Evolutionary conservation across 2,113 vertebrate genomes (phyloP).

Genomic region (Protobothrops mucrosquamatus): DNA sequence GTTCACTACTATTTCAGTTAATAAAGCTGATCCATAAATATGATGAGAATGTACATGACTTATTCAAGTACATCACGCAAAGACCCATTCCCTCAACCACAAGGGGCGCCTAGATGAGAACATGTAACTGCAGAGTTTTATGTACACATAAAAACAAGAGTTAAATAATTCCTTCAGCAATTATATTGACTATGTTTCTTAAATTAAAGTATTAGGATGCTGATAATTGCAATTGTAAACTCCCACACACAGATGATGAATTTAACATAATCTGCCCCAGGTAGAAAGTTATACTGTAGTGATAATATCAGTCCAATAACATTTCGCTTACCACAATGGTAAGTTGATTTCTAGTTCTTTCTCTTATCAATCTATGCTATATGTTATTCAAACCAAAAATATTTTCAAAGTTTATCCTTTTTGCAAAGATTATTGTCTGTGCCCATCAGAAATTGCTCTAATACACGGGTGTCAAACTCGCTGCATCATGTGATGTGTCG

Average conservation of each 20-base stretch:
- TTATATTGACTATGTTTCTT: background rate
- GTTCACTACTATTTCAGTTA: background rate
- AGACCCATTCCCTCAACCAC: background rate
- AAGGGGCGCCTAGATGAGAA: background rate
- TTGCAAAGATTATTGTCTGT: background rate
- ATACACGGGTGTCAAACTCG: background rate
- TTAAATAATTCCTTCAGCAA: background rate
- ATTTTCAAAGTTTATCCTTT: background rate
- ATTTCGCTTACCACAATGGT: background rate
- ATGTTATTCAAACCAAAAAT: background rate
- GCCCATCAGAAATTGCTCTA: background rate
- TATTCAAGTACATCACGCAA: background rate
- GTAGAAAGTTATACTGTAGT: background rate
- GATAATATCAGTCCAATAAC: background rate
- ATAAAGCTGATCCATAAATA: background rate
- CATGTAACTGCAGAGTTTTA: background rate
- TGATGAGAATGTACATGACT: background rate
- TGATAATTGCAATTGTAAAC: background rate
- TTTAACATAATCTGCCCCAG: background rate
- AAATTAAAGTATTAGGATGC: background rate
- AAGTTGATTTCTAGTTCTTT: background rate
- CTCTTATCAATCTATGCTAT: background rate
- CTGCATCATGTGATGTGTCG: too few species aligned
- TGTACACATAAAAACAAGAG: background rate
- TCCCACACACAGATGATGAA: background rate